Conservation (phyloP, 2,888 invertebrate genomes). For the Xylophagus ater region DNA sequence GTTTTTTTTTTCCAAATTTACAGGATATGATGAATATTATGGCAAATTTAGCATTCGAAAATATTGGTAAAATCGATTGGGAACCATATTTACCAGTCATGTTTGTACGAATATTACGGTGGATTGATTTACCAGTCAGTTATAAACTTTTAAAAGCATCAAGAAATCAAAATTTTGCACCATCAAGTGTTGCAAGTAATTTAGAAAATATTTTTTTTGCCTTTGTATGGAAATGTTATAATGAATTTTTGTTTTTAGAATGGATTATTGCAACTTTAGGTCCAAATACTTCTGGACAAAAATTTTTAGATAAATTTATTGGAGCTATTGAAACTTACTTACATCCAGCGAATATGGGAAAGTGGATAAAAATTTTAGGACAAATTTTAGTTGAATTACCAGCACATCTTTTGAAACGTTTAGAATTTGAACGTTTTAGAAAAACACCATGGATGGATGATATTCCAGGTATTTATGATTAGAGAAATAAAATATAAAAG, state of each 20-base stretch:
- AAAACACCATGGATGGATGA: constrained; percentile 38
- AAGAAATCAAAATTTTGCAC: constrained; percentile 41
- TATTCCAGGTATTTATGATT: constrained; percentile 19
- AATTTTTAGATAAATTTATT: constrained; percentile 67
- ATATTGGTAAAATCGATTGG: constrained; percentile 82
- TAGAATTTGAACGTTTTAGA: constrained; percentile 32
- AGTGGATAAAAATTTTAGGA: constrained; percentile 60
- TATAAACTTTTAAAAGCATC: constrained; percentile 54
- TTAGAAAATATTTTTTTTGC: constrained; percentile 2
- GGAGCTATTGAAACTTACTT: constrained; percentile 75
- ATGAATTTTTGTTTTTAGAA: constrained; percentile 9
- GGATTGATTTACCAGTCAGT: constrained; percentile 67
- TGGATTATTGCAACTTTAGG: constrained; percentile 56
- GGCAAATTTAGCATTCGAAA: constrained; percentile 57
- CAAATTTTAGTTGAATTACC: constrained; percentile 59
- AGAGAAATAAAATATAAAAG: constrained; percentile 3
- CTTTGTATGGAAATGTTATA: not conserved
- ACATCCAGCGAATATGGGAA: constrained; percentile 79
- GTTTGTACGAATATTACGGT: constrained; percentile 60
- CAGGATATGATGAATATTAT: constrained; percentile 64
- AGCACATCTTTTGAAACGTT: constrained; percentile 50
- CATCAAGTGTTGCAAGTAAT: constrained; percentile 17
- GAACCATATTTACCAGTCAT: constrained; percentile 67
- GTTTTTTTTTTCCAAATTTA: constrained; percentile 23
- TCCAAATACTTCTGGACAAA: constrained; percentile 54